Evolutionary conservation across 2,888 invertebrate species (phyloP).

Genomic region (Microdon myrmicae): DNA sequence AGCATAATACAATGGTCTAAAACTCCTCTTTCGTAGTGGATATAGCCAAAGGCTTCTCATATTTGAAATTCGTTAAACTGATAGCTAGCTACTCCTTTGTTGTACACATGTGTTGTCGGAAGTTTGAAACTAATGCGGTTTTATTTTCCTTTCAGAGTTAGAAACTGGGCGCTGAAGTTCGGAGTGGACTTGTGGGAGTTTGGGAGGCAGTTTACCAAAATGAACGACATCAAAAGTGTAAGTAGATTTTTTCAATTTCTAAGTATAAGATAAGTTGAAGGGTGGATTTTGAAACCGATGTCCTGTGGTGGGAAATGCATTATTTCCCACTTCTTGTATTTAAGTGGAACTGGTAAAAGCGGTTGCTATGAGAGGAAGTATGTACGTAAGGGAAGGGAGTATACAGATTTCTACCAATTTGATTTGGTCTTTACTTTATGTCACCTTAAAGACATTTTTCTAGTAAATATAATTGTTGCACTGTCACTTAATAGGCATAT

Average conservation of each 20-base stretch:
- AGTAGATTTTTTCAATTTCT: conserved; percentile 65
- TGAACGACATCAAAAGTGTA: conserved; percentile 88
- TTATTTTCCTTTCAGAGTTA: conserved; percentile 77
- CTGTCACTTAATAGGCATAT: too few relatives aligned
- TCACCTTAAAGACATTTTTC: too few relatives aligned
- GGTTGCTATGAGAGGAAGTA: too few relatives aligned
- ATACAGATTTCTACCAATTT: too few relatives aligned
- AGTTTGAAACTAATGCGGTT: conserved; percentile 9
- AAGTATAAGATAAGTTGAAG: too few relatives aligned
- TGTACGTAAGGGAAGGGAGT: too few relatives aligned
- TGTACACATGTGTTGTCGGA: not conserved
- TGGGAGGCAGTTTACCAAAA: conserved; percentile 86
- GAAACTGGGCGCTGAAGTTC: conserved; percentile 91
- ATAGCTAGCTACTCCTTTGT: not conserved
- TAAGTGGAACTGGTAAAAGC: too few relatives aligned
- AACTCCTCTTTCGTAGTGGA: not conserved
- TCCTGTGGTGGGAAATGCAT: too few relatives aligned
- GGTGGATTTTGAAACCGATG: not conserved
- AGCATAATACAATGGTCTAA: not conserved
- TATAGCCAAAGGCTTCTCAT: conserved; percentile 4
- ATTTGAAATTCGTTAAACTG: conserved; percentile 17
- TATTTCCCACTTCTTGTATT: too few relatives aligned
- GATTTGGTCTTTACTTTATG: too few relatives aligned
- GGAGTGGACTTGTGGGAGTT: conserved; percentile 92
- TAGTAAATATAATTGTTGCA: too few relatives aligned